Evolutionary conservation across 2,797 vertebrate genomes (phyloP).

Genomic region (Amblyopsis hoosieri): DNA sequence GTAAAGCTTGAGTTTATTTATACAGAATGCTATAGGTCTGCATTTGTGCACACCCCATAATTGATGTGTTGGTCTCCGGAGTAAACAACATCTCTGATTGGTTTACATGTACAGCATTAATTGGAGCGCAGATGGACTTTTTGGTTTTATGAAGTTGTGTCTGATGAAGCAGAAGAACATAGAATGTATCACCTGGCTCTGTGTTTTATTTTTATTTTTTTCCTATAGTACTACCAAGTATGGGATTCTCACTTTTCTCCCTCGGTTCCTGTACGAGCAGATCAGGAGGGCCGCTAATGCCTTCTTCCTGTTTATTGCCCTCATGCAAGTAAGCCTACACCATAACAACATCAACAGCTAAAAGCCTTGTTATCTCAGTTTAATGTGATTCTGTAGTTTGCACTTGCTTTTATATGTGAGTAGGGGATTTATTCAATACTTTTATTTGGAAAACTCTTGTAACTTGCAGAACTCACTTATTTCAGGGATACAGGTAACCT

Average conservation of each 20-base stretch:
- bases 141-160: conserved; percentile 27
- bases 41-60: conserved; percentile 36
- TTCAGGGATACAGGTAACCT: too few relatives aligned
- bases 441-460: background rate
- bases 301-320: conserved; percentile 99
- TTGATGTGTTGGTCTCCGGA: conserved; percentile 32
- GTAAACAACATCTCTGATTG: conserved; percentile 42
- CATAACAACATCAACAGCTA: conserved; percentile 5
- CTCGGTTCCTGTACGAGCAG: conserved; percentile 98
- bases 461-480: too few relatives aligned
- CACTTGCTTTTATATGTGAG: conserved; percentile 11
- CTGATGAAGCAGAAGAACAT: conserved; percentile 3
- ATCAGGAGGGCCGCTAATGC: conserved; percentile 97
- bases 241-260: conserved; percentile 96
- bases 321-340: conserved; percentile 89
- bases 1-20: conserved; percentile 34
- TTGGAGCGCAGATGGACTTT: conserved; percentile 34
- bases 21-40: conserved; percentile 9
- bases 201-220: conserved; percentile 16
- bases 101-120: conserved; percentile 45
- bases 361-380: conserved; percentile 3
- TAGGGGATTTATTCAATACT: background rate
- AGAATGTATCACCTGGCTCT: conserved; percentile 11
- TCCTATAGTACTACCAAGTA: conserved; percentile 93
- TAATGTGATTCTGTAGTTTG: conserved; percentile 15